Percentiles rank a stretch among this genome's conserved stretches.
Evolutionary conservation across 1,140 invertebrate genomes (phyloP).

Genomic region (Leguminivora glycinivorella): DNA sequence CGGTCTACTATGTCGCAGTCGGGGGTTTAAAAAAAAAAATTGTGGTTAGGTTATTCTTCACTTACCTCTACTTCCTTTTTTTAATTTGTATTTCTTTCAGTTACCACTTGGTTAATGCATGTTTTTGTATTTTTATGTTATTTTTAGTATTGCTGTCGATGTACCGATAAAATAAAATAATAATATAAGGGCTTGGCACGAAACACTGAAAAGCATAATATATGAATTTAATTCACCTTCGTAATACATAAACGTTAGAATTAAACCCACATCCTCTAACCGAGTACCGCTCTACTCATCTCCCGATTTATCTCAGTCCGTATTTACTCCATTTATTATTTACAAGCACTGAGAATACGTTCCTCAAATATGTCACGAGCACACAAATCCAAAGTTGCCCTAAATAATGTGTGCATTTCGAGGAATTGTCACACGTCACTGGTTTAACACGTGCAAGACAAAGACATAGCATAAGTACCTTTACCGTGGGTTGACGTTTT

Average conservation of each 20-base stretch:
- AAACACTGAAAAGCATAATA: not conserved
- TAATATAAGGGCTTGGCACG: too few relatives aligned
- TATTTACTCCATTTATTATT: conserved; percentile 7
- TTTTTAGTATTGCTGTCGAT: too few relatives aligned
- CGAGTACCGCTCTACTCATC: not conserved
- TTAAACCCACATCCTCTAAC: not conserved
- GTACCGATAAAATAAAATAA: too few relatives aligned
- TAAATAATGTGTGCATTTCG: conserved; percentile 15
- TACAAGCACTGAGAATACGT: not conserved
- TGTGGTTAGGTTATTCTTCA: too few relatives aligned
- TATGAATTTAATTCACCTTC: not conserved
- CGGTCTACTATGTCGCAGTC: too few relatives aligned
- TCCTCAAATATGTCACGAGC: conserved; percentile 4
- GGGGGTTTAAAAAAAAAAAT: too few relatives aligned
- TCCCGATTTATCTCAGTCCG: conserved; percentile 6
- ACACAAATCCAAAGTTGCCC: conserved; percentile 8
- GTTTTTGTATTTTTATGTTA: too few relatives aligned
- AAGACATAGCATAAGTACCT: conserved; percentile 24
- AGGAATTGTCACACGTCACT: conserved; percentile 13
- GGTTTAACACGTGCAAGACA: conserved; percentile 8
- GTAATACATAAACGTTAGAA: not conserved
- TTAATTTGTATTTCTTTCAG: too few relatives aligned
- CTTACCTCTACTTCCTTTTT: too few relatives aligned
- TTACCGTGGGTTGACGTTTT: too few relatives aligned
- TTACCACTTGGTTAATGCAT: too few relatives aligned